These are phyloP conservation scores for Misgurnus mizolepis DNA, from an alignment of 2,113 vertebrate genomes.

Conservation along the genomic window DNA sequence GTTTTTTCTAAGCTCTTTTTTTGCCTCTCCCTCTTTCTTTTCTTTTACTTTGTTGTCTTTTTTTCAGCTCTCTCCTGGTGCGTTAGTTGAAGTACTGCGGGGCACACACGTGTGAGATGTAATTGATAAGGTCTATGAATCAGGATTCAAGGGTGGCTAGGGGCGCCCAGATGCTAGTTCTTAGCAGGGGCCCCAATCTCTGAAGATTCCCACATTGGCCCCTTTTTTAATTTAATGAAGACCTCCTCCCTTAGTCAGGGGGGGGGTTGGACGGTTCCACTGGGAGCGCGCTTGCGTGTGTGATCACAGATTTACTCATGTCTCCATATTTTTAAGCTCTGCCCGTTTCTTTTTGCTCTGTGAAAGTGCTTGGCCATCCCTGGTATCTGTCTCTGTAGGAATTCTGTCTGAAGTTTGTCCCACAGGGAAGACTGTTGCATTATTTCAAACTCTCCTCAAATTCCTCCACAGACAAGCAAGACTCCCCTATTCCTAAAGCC, in stretches of 20 bases:
- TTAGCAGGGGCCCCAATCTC: conserved; percentile 37
- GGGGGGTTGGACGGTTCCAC: conserved; percentile 58
- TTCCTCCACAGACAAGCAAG: conserved; percentile 64
- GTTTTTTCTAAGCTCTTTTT: not conserved
- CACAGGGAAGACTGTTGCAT: conserved; percentile 51
- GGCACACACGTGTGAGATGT: conserved; percentile 47
- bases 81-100: conserved; percentile 11
- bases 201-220: conserved; percentile 49
- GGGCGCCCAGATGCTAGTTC: conserved; percentile 56
- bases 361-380: conserved; percentile 61
- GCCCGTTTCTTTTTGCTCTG: conserved; percentile 63
- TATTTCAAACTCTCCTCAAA: conserved; percentile 61
- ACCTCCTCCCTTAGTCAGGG: conserved; percentile 55
- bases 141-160: conserved; percentile 53
- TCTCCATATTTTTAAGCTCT: conserved; percentile 53
- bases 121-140: conserved; percentile 63
- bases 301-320: conserved; percentile 58
- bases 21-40: not conserved
- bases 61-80: conserved; percentile 22
- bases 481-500: conserved; percentile 51
- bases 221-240: conserved; percentile 70
- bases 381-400: conserved; percentile 58
- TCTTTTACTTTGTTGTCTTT: not conserved
- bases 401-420: conserved; percentile 56
- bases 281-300: conserved; percentile 56